Conservation (phyloP, 2,797 vertebrate genomes). For the Lacerta bilineata region DNA sequence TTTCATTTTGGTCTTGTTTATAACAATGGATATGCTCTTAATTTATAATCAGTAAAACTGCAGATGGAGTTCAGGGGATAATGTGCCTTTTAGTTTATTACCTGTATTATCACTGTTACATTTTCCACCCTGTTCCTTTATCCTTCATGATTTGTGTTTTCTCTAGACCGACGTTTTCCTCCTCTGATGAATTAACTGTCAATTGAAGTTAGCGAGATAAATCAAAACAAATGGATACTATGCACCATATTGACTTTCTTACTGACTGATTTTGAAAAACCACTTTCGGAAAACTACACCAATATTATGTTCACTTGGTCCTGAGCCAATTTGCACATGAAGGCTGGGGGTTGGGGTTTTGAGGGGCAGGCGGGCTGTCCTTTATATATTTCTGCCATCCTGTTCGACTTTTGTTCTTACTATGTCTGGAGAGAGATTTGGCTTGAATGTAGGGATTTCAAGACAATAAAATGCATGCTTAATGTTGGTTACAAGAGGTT, state of each 20-base stretch:
- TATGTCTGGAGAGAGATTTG: background rate
- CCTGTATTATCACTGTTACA: constrained; percentile 69
- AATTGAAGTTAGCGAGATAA: constrained; percentile 76
- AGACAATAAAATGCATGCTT: background rate
- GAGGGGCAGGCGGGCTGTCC: background rate
- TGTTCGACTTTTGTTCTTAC: constrained; percentile 10
- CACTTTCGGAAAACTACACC: constrained; percentile 77
- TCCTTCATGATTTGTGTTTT: constrained; percentile 69
- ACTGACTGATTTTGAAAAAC: constrained; percentile 76
- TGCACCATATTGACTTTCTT: constrained; percentile 65
- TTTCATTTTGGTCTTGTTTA: background rate
- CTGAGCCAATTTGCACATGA: constrained; percentile 46
- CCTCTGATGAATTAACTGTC: constrained; percentile 72
- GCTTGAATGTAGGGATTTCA: background rate
- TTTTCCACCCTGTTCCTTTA: constrained; percentile 64
- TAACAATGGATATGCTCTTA: constrained; percentile 23
- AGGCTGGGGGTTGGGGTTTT: background rate
- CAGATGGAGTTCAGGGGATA: constrained; percentile 43
- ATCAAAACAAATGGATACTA: constrained; percentile 70
- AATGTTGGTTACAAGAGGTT: background rate
- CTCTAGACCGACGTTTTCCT: constrained; percentile 68
- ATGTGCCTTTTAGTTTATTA: constrained; percentile 76
- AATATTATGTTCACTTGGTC: constrained; percentile 48
- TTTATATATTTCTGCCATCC: background rate
- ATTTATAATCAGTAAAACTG: constrained; percentile 56